These are phyloP conservation scores for Odontomyia ornata DNA, from an alignment of 2,888 invertebrate species.

Conservation along the genomic window DNA sequence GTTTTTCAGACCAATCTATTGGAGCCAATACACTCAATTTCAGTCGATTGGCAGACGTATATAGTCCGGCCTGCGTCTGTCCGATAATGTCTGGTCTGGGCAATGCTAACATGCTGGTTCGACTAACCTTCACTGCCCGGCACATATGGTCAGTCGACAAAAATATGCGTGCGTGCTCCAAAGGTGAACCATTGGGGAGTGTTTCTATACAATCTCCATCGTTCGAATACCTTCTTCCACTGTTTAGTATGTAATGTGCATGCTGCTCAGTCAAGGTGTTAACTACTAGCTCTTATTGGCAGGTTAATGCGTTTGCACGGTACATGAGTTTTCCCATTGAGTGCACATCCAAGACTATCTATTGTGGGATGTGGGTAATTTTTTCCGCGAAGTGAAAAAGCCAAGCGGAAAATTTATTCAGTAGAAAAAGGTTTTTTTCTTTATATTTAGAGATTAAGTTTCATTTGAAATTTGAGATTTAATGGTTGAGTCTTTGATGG, in stretches of 20 bases:
- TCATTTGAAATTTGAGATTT: no score
- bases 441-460: no score
- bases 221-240: neutral
- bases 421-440: no score
- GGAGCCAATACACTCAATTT: constrained; percentile 23
- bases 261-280: constrained; percentile 19
- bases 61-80: constrained; percentile 30
- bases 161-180: no score
- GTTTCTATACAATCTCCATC: neutral
- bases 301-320: constrained; percentile 33
- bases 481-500: no score
- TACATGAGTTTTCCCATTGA: neutral
- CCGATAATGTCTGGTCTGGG: neutral
- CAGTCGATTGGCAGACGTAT: constrained; percentile 31
- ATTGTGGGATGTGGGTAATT: no score
- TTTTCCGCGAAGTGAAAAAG: no score
- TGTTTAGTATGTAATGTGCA: constrained; percentile 4
- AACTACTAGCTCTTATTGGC: constrained; percentile 40
- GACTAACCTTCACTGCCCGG: neutral
- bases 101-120: neutral
- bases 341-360: neutral
- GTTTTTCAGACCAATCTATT: neutral
- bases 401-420: no score
- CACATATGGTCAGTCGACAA: neutral
- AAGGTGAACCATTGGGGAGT: constrained; percentile 2